Conservation (phyloP, 2,113 vertebrate species). For the Thalassarche chlororhynchos region DNA sequence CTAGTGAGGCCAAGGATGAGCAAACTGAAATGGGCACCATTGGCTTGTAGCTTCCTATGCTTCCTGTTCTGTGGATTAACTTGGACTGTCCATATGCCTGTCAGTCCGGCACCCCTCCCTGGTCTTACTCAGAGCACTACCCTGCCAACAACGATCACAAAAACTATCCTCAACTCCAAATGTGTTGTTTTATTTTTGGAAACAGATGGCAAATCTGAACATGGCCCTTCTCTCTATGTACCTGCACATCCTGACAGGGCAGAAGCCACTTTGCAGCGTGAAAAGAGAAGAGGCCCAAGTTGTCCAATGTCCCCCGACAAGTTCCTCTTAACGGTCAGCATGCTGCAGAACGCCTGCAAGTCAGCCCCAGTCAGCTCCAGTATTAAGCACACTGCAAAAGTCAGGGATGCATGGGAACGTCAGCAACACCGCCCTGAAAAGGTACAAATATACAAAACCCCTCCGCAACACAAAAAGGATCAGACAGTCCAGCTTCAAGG, state of each 20-base stretch:
- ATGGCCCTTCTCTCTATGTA: background rate
- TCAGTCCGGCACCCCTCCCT: background rate
- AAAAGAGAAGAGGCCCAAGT: slow-evolving; percentile 47
- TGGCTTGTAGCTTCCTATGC: background rate
- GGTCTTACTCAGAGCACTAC: background rate
- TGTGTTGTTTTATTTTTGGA: background rate
- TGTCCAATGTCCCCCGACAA: slow-evolving; percentile 35
- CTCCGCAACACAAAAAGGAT: background rate
- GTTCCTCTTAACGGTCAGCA: slow-evolving; percentile 71
- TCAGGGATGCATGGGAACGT: slow-evolving; percentile 59
- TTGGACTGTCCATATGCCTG: background rate
- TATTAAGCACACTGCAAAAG: background rate
- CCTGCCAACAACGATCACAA: background rate
- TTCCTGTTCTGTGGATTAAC: background rate
- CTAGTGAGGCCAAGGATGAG: background rate
- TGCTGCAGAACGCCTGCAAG: slow-evolving; percentile 48
- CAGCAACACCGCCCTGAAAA: background rate
- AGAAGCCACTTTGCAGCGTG: background rate
- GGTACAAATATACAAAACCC: background rate
- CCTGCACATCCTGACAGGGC: background rate
- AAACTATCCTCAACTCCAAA: background rate
- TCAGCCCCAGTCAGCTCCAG: slow-evolving; percentile 30
- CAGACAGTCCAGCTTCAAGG: background rate
- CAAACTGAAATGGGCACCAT: background rate
- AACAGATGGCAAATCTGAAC: background rate